Evolutionary conservation across 2,888 invertebrate species (phyloP), one percentile per base, ranked within the genome.

Genomic region (Xanthorhoe designata): DNA sequence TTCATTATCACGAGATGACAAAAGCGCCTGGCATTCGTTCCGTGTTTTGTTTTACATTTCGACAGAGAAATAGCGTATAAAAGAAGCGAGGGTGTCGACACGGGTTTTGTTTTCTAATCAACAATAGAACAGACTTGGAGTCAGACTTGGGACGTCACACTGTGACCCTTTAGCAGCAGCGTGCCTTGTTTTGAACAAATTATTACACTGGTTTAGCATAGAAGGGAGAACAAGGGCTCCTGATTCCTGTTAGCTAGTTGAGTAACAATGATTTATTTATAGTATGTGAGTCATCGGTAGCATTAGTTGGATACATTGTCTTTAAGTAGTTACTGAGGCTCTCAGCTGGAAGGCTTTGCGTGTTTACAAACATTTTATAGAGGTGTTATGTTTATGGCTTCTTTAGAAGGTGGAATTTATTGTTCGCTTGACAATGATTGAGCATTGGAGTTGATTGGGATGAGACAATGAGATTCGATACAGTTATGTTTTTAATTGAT

Each of bases 311-410:
- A 80, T 69, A 76, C 75, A 88, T 93, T 92, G 91, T 92, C 88
- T 92, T 87, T 85, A 75, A 70, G 71, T 70, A 68, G 81, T 77
- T 80, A 81, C 77, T 74, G 76, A 75, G 69, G 78, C 78, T 82
- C 93, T 55, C 92, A 87, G 92, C 86, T 90, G 92, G 92, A 89
- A 72, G 73, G 87, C 88, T 89, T 89, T 90, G 83, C 86, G 79
- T 93, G 93, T 93, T 92, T 92, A 92, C 92, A 91, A 93, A 93
- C 91, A 93, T 85, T 92, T 92, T 91, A 92, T 92, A 87, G 89
- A 92, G 88, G 88, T 91, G 88, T 89, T 91, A 82, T 89, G 77
- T 88, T 87, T 88, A 92, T 88, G 85, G 87, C 92, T 92, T 79
- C 92, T 92, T 89, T 92, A 80, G 90, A 86, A 90, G 90, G 85